A percentile compares a stretch with the other conserved stretches of the same genome.
These are phyloP conservation scores for Xanthorhoe spadicearia DNA, from an alignment of 2,888 invertebrate genomes.

Conservation along the genomic window DNA sequence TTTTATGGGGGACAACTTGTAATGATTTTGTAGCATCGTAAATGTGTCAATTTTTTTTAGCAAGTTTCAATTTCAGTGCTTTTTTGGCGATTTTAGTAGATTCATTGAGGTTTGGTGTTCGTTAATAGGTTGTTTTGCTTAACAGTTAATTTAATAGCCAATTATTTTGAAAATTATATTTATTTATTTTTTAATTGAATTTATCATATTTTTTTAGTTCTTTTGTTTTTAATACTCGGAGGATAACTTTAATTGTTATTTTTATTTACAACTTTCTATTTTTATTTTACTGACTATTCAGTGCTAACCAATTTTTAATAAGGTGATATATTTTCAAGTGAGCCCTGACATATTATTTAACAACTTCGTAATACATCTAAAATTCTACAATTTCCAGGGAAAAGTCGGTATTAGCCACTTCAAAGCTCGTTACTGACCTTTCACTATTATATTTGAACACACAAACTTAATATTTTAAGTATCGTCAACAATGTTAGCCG, in stretches of 20 bases:
- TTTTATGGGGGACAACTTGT: conserved; percentile 75
- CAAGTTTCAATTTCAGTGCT: neutral
- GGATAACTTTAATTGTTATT: too few relatives aligned
- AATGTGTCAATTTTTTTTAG: conserved; percentile 7
- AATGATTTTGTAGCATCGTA: conserved; percentile 55
- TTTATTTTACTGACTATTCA: too few relatives aligned
- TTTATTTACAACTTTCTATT: too few relatives aligned
- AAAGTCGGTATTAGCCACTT: conserved; percentile 32
- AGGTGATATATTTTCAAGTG: neutral
- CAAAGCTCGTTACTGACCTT: conserved; percentile 44
- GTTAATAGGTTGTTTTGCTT: neutral
- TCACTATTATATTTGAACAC: conserved; percentile 53
- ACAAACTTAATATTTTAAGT: conserved; percentile 58
- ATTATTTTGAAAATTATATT: too few relatives aligned
- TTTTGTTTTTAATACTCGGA: too few relatives aligned
- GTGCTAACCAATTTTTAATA: neutral
- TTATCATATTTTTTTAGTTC: too few relatives aligned
- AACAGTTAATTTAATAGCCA: too few relatives aligned
- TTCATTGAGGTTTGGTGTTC: neutral
- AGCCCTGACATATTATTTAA: conserved; percentile 21
- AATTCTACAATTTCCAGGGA: conserved; percentile 23
- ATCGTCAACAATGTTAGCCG: conserved; percentile 57
- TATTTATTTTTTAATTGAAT: too few relatives aligned
- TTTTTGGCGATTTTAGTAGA: neutral
- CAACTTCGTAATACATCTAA: conserved; percentile 5